phyloP scores from a whole-genome alignment of 2,797 vertebrate species.

The Anguilla marmorata region DNA sequence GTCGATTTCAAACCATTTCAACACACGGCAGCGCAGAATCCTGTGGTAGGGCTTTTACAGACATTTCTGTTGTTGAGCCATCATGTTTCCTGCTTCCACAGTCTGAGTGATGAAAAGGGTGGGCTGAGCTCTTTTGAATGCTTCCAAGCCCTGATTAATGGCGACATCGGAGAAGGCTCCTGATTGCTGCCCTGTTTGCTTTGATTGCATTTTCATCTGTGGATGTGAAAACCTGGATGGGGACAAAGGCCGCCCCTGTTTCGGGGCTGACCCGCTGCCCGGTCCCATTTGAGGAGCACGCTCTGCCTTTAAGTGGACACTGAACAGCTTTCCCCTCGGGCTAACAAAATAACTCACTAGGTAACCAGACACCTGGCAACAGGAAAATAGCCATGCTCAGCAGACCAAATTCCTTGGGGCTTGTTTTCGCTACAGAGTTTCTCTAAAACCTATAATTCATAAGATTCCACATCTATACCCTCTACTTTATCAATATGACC shows the following conservation, averaged over 20 bases:
- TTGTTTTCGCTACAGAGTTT: conserved; percentile 5
- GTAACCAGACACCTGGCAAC: conserved; percentile 69
- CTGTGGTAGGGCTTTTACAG: conserved; percentile 7
- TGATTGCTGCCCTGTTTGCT: conserved; percentile 74
- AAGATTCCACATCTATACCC: neutral
- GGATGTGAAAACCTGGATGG: conserved; percentile 72
- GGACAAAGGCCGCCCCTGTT: conserved; percentile 75
- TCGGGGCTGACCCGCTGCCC: conserved; percentile 72
- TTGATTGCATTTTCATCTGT: conserved; percentile 80
- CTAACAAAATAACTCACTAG: conserved; percentile 64
- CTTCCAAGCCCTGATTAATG: conserved; percentile 69
- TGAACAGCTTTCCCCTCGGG: conserved; percentile 73
- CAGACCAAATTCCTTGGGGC: neutral
- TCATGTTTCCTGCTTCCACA: conserved; percentile 65
- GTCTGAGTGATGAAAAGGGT: conserved; percentile 66
- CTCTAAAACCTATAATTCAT: neutral
- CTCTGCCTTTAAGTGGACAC: conserved; percentile 72
- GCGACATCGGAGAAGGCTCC: conserved; percentile 69
- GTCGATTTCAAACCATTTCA: neutral
- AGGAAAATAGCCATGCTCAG: neutral
- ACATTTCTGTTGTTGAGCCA: conserved; percentile 69
- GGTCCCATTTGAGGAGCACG: conserved; percentile 69
- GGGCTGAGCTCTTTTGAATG: conserved; percentile 66
- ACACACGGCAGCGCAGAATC: neutral
- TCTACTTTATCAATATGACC: neutral